Conservation (phyloP, 1,140 invertebrate genomes). For the Artemia franciscana region DNA sequence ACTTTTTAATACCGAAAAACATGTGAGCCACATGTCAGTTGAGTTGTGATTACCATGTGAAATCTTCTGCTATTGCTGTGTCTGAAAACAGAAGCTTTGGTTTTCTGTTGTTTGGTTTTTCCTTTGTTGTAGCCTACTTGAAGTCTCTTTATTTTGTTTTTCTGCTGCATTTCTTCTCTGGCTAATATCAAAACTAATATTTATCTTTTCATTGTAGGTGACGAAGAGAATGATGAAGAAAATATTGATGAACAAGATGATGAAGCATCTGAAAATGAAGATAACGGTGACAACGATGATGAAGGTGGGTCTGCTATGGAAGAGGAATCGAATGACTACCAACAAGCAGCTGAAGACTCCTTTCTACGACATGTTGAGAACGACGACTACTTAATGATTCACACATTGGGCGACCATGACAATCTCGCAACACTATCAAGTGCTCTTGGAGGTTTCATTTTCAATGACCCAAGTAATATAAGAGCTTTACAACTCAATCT, state of each 20-base stretch:
- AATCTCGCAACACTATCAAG: constrained; percentile 11
- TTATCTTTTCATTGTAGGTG: constrained; percentile 13
- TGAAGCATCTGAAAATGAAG: constrained; percentile 22
- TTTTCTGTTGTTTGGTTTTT: too few relatives aligned
- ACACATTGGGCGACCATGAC: constrained; percentile 8
- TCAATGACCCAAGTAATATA: background rate
- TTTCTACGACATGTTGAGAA: constrained; percentile 9
- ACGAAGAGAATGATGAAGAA: constrained; percentile 23
- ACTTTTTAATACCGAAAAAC: too few relatives aligned
- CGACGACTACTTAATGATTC: constrained; percentile 8
- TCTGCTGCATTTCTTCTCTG: too few relatives aligned
- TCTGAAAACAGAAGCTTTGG: too few relatives aligned
- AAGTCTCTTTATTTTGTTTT: too few relatives aligned
- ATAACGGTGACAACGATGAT: constrained; percentile 28
- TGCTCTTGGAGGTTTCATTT: constrained; percentile 9
- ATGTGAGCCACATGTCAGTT: too few relatives aligned
- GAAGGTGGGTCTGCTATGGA: constrained; percentile 28
- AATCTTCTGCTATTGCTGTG: too few relatives aligned
- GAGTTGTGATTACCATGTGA: too few relatives aligned
- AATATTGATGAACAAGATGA: constrained; percentile 20
- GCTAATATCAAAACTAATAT: background rate
- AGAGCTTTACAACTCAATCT: background rate
- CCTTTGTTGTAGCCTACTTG: too few relatives aligned
- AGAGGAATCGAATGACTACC: constrained; percentile 33
- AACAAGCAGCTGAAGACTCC: constrained; percentile 37